Conservation (phyloP, 1,140 invertebrate species). For the Myzus persicae region DNA sequence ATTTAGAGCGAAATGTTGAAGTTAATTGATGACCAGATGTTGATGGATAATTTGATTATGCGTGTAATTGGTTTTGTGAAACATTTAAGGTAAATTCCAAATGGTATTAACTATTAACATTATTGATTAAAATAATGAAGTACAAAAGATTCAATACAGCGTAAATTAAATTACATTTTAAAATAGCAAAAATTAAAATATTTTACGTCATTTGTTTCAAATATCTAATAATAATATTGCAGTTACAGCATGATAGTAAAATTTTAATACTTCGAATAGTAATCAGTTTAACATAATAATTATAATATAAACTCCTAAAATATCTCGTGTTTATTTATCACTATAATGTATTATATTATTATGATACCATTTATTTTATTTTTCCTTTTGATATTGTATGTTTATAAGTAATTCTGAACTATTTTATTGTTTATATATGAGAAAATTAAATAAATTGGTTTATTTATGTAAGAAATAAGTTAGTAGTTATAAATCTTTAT, state of each 20-base stretch:
- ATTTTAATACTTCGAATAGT: not conserved
- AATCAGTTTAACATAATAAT: not conserved
- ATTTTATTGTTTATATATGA: not conserved
- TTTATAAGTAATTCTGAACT: not conserved
- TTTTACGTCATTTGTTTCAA: not conserved
- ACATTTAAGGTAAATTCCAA: not conserved
- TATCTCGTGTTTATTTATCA: not conserved
- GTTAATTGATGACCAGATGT: not conserved
- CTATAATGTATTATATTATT: no score
- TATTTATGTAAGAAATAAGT: not conserved
- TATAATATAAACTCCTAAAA: not conserved
- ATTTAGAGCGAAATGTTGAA: not conserved
- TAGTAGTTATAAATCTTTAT: not conserved
- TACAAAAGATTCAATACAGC: not conserved
- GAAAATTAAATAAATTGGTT: not conserved
- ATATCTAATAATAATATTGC: not conserved
- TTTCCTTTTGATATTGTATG: not conserved
- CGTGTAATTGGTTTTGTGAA: not conserved
- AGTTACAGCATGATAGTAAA: not conserved
- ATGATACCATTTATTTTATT: not conserved
- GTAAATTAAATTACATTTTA: not conserved
- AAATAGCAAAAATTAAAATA: not conserved
- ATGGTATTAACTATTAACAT: not conserved
- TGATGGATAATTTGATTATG: not conserved
- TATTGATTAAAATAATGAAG: not conserved